phyloP scores from a whole-genome alignment of 2,797 vertebrate species.

The Moxostoma hubbsi region DNA sequence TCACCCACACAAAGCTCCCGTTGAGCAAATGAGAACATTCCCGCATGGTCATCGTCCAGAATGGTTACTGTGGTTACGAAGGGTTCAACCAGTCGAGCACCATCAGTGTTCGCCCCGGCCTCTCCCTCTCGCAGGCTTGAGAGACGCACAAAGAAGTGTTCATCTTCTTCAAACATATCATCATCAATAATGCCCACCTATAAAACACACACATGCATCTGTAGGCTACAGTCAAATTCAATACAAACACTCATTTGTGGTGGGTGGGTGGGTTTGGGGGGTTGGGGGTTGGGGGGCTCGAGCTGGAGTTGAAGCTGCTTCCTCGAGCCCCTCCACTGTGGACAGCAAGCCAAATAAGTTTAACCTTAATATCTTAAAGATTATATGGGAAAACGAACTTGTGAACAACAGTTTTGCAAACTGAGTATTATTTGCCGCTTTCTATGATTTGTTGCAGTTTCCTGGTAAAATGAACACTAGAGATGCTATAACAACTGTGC shows the following conservation, averaged over 20 bases:
- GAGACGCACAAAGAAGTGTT: conserved; percentile 89
- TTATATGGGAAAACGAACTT: too few relatives aligned
- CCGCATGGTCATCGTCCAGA: conserved; percentile 95
- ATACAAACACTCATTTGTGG: background rate
- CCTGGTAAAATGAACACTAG: too few relatives aligned
- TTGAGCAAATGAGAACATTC: conserved; percentile 91
- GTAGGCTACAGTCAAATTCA: background rate
- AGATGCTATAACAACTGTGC: too few relatives aligned
- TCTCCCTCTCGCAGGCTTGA: conserved; percentile 89
- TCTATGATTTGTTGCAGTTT: too few relatives aligned
- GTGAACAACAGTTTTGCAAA: too few relatives aligned
- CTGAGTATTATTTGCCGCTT: too few relatives aligned
- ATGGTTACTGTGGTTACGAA: conserved; percentile 90
- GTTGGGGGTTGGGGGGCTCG: too few relatives aligned
- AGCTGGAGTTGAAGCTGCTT: too few relatives aligned
- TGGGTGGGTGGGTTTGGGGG: too few relatives aligned
- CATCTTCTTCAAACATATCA: conserved; percentile 94
- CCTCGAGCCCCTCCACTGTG: too few relatives aligned
- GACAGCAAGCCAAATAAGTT: too few relatives aligned
- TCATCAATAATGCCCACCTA: conserved; percentile 91
- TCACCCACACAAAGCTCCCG: conserved; percentile 86
- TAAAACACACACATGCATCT: conserved; percentile 8
- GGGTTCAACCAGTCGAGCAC: conserved; percentile 84
- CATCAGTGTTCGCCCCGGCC: conserved; percentile 78
- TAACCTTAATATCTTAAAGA: too few relatives aligned